Evolutionary conservation across 2,797 vertebrate genomes (phyloP), one percentile per base, ranked within the genome.

Genomic region (Tadarida brasiliensis): DNA sequence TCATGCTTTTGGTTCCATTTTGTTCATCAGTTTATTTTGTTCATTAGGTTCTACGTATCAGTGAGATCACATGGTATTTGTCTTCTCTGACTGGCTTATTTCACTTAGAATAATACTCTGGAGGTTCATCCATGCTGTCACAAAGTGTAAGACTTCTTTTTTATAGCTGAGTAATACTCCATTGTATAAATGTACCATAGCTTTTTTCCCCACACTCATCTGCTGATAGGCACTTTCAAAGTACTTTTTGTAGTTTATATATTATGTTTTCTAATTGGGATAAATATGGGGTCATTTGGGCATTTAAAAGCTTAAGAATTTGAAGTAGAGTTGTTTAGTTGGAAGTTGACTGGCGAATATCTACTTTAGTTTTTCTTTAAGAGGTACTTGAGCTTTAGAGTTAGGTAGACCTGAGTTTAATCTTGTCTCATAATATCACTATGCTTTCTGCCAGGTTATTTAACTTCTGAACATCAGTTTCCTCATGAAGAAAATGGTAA

Each of bases 231-330:
- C n/a, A n/a, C n/a, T n/a, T n/a, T n/a, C 88, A 84, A 84, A 71
- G 12, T 73, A 59, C 59, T 84, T 82, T 87, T 65, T 73, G 19
- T 88, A 88, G 20, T 65, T 81, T 94, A 85, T 84, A 5, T 71
- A 78, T 94, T 30, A 35, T 56, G 17, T 68, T 81, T 84, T 85
- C 35, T 67, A 65, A 30, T 44, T 77, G 61, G 39, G 5, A 47
- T 85, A 88, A 77, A 89, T 71, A 87, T 93, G 26, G 19, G 28
- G 17, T 94, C 8, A 54, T 86, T 89, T 71, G 16, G 39, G 7
- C 39, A 65, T 92, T 89, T 78, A 67, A 81, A 91, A 54, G 24
- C 57, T 87, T 90, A 77, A 90, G 63, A 80, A 84, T 84, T 90
- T 92, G 56, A 81, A 49, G 19, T 91, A 87, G 26, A 65, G 26